Evolutionary conservation across 2,113 vertebrate species (phyloP).

Genomic region (Stigmatopora nigra): DNA sequence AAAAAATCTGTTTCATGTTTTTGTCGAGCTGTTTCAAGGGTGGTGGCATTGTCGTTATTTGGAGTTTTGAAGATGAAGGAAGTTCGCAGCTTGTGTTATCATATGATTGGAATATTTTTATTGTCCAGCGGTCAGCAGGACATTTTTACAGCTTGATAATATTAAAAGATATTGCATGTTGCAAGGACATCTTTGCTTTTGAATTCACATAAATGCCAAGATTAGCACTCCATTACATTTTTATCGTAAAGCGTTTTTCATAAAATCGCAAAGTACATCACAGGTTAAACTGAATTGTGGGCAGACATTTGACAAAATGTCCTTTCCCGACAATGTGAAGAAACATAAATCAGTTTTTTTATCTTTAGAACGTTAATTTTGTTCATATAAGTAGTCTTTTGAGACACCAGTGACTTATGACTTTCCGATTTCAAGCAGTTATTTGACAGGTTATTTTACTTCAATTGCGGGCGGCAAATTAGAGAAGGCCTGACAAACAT

Average conservation of each 20-base stretch:
- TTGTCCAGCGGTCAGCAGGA: background rate
- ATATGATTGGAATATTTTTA: background rate
- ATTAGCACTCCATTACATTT: background rate
- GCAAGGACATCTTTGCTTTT: conserved; percentile 1
- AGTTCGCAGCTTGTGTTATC: background rate
- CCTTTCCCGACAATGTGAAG: background rate
- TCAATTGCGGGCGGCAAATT: background rate
- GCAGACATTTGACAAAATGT: background rate
- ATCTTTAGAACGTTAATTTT: background rate
- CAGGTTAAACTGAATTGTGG: background rate
- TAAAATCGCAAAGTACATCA: background rate
- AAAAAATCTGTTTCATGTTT: conserved; percentile 6
- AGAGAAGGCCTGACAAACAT: background rate
- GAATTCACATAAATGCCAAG: background rate
- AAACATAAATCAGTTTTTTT: background rate
- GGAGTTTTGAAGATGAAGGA: conserved; percentile 13
- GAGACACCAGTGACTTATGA: background rate
- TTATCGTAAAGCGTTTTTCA: background rate
- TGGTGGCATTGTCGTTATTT: background rate
- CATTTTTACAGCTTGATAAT: background rate
- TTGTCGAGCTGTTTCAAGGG: background rate
- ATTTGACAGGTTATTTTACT: background rate
- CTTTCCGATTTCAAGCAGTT: background rate
- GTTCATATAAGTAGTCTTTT: background rate
- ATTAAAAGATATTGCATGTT: background rate